Percentiles rank a stretch among this genome's conserved stretches.
These are phyloP conservation scores for Pogona vitticeps DNA, from an alignment of 2,113 vertebrate genomes.

Conservation along the genomic window DNA sequence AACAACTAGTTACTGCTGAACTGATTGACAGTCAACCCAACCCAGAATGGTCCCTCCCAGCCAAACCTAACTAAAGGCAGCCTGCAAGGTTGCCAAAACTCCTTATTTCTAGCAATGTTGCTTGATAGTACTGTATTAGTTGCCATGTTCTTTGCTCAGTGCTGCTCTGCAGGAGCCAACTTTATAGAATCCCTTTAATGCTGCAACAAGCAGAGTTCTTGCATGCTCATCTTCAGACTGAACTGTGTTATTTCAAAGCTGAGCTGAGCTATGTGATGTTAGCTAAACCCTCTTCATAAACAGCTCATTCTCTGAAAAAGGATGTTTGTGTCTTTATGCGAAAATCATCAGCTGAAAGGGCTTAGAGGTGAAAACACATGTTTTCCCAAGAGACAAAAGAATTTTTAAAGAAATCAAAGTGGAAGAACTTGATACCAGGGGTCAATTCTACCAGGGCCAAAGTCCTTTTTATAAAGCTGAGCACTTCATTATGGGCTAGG, in stretches of 20 bases:
- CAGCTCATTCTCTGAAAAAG: slow-evolving; percentile 51
- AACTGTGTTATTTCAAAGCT: slow-evolving; percentile 43
- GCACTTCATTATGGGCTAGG: not conserved
- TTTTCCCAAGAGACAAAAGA: slow-evolving; percentile 58
- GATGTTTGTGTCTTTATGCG: slow-evolving; percentile 64
- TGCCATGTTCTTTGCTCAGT: not conserved
- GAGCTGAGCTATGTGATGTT: slow-evolving; percentile 34
- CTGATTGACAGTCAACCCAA: too few species aligned
- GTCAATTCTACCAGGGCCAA: not conserved
- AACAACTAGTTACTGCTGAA: too few species aligned
- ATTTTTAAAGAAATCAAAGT: slow-evolving; percentile 16
- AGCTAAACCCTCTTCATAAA: slow-evolving; percentile 46
- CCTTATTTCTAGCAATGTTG: too few species aligned
- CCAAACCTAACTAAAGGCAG: too few species aligned
- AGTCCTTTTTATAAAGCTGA: not conserved
- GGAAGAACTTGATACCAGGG: rapidly evolving
- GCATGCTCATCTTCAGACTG: not conserved
- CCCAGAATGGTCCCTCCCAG: too few species aligned
- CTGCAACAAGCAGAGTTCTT: not conserved
- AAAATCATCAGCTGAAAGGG: slow-evolving; percentile 54
- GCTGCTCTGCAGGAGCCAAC: not conserved
- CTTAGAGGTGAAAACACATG: slow-evolving; percentile 62
- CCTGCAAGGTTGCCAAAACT: too few species aligned
- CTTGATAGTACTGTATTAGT: too few species aligned
- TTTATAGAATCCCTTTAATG: not conserved